Percentiles rank a stretch among this genome's conserved stretches.
Evolutionary conservation across 1,140 invertebrate genomes (phyloP).

Genomic region (Ruditapes philippinarum): DNA sequence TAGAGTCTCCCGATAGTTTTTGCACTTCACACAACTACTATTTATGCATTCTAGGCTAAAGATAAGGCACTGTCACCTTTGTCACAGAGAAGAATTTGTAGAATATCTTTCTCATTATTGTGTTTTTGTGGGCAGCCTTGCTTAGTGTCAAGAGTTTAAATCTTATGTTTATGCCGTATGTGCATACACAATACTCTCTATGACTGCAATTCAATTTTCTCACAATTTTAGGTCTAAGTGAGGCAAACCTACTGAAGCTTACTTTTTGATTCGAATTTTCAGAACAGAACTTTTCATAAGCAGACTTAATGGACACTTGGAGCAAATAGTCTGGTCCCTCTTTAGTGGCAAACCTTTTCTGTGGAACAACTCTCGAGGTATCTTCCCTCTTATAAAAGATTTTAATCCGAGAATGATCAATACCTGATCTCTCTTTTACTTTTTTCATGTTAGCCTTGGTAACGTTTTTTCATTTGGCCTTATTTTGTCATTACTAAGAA

Average conservation of each 20-base stretch:
- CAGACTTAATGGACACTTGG: conserved; percentile 30
- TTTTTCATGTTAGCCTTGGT: not conserved
- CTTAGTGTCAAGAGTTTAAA: conserved; percentile 46
- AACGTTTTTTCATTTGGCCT: not conserved
- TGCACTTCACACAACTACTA: too few species aligned
- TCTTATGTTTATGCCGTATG: too few species aligned
- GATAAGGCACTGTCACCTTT: too few species aligned
- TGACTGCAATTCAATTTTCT: not conserved
- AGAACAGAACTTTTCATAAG: not conserved
- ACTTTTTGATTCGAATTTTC: too few species aligned
- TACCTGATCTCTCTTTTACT: not conserved
- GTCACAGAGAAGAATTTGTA: conserved; percentile 18
- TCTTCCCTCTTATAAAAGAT: conserved; percentile 22
- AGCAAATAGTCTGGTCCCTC: conserved; percentile 33
- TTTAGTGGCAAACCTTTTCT: not conserved
- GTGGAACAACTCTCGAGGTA: conserved; percentile 30
- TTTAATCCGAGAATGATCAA: not conserved
- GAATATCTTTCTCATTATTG: conserved; percentile 8
- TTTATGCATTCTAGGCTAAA: too few species aligned
- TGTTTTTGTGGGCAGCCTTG: conserved; percentile 29
- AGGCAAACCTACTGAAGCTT: conserved; percentile 6
- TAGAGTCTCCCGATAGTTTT: too few species aligned
- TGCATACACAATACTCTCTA: not conserved
- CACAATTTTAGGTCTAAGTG: conserved; percentile 8
- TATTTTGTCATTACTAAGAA: too few species aligned